Percentiles rank a stretch among this genome's conserved stretches.
Conservation (phyloP, 2,113 vertebrate genomes). For the Taurulus bubalis region DNA sequence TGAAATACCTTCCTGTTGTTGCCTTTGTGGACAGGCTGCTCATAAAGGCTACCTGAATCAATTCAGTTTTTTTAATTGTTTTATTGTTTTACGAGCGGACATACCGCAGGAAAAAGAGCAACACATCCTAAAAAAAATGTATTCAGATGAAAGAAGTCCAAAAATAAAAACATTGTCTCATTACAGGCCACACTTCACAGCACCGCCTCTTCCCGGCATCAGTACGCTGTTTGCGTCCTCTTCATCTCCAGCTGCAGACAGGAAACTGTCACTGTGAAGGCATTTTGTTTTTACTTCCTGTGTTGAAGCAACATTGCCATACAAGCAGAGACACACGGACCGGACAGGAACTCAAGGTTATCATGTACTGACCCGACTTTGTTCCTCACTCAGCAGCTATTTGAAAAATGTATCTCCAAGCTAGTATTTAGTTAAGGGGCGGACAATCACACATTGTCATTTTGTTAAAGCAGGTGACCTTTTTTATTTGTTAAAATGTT, state of each 20-base stretch:
- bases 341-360: constrained; percentile 13
- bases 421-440: not conserved
- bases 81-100: not conserved
- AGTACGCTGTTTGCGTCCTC: not conserved
- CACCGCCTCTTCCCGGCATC: constrained; percentile 34
- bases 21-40: not conserved
- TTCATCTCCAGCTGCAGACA: not conserved
- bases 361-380: not conserved
- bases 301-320: not conserved
- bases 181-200: not conserved
- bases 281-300: constrained; percentile 50
- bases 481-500: not conserved
- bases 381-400: not conserved
- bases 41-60: not conserved
- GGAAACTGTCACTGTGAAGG: constrained; percentile 48
- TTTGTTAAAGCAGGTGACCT: not conserved
- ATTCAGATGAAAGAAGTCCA: not conserved
- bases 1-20: constrained; percentile 21
- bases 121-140: not conserved
- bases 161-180: not conserved
- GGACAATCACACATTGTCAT: not conserved
- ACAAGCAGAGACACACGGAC: not conserved
- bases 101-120: not conserved
- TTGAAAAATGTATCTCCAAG: constrained; percentile 13
- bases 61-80: no score